Percentiles rank a stretch among this genome's conserved stretches.
Evolutionary conservation across 2,797 vertebrate species (phyloP).

Genomic region (Chloroceryle amazona): DNA sequence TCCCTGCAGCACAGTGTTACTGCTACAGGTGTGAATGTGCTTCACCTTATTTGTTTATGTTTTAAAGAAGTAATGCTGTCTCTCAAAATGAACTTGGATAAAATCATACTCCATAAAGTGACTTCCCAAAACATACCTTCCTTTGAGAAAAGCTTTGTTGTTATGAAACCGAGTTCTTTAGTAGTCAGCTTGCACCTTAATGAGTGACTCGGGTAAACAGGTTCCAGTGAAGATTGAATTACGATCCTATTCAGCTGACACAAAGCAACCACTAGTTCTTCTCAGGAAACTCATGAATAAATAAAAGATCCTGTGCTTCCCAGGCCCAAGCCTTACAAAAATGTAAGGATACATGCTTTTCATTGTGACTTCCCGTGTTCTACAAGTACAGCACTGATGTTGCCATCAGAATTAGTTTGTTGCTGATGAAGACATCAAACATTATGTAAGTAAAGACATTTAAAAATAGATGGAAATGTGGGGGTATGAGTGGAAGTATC

Average conservation of each 20-base stretch:
- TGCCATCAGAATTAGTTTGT: not conserved
- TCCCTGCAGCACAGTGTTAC: not conserved
- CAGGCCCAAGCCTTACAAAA: conserved; percentile 46
- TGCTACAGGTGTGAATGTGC: not conserved
- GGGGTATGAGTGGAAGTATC: conserved; percentile 2
- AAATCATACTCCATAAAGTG: not conserved
- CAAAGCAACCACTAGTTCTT: conserved; percentile 83
- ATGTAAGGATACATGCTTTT: not conserved
- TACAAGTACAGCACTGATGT: not conserved
- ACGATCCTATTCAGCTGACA: conserved; percentile 83
- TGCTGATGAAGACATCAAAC: not conserved
- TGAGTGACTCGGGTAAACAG: conserved; percentile 30
- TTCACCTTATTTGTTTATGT: not conserved
- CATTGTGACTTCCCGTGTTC: conserved; percentile 66
- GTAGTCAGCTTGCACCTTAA: not conserved
- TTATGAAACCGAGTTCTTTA: not conserved
- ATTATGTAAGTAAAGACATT: conserved; percentile 41
- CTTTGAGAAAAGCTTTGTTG: not conserved
- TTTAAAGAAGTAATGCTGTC: accelerated
- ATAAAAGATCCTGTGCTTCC: conserved; percentile 81
- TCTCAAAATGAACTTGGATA: not conserved
- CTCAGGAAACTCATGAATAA: conserved; percentile 88
- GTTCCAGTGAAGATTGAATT: conserved; percentile 81
- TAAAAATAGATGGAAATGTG: not conserved
- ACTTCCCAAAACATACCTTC: not conserved